Conservation (phyloP, 2,797 vertebrate species). For the Spea hammondii region DNA sequence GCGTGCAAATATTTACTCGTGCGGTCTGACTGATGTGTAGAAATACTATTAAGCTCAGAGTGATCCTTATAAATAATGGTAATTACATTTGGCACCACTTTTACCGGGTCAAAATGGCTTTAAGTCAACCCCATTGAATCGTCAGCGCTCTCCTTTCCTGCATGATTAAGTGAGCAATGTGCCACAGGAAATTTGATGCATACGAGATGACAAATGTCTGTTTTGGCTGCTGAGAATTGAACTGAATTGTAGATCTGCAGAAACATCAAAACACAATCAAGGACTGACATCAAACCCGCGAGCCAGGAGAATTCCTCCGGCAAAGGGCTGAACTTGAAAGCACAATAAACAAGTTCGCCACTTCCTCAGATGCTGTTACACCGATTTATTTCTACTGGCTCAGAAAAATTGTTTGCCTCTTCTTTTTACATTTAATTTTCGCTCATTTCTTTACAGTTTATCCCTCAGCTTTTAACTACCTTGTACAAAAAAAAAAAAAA, state of each 20-base stretch:
- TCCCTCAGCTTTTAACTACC: conserved; percentile 26
- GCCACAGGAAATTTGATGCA: conserved; percentile 67
- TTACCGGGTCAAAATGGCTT: conserved; percentile 68
- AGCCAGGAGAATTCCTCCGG: conserved; percentile 72
- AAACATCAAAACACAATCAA: conserved; percentile 97
- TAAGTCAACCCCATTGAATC: conserved; percentile 62
- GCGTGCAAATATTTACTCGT: conserved; percentile 92
- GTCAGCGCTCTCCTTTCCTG: conserved; percentile 62
- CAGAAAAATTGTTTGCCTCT: conserved; percentile 32
- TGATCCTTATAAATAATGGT: conserved; percentile 86
- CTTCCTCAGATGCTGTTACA: conserved; percentile 38
- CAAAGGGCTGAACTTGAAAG: conserved; percentile 57
- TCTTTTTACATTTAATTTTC: conserved; percentile 26
- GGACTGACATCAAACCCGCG: conserved; percentile 73
- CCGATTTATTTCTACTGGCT: conserved; percentile 52
- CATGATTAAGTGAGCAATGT: conserved; percentile 71
- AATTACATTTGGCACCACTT: conserved; percentile 83
- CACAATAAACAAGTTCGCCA: conserved; percentile 40
- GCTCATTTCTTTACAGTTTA: conserved; percentile 31
- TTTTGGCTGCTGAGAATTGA: conserved; percentile 88
- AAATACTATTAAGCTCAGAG: conserved; percentile 71
- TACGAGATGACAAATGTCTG: conserved; percentile 83
- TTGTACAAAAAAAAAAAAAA: background rate
- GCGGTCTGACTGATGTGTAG: conserved; percentile 65
- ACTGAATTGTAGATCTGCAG: conserved; percentile 81